Evolutionary conservation across 2,888 invertebrate species (phyloP), one percentile per base, ranked within the genome.

Genomic region (Drosophila tanythrix): DNA sequence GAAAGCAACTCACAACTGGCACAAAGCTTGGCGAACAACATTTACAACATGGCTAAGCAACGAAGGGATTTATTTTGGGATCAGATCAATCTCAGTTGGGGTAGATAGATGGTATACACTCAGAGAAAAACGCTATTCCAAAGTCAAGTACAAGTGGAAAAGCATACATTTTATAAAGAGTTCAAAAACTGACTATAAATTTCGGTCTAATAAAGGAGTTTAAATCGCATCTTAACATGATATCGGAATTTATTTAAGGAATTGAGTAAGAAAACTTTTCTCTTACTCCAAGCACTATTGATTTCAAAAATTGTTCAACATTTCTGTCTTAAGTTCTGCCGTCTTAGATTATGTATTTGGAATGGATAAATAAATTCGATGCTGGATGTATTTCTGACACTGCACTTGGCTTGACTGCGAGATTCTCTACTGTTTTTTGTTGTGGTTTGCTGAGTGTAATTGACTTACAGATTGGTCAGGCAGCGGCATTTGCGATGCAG

Each of bases 401-500:
- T 31, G 21, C 21, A 52, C 15, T 36, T 55, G 35, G 0, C 10
- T 53, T 33, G 50, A 10, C 25, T 25, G 15, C 52, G 13, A 15
- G 8, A 6, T 25, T 35, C 21, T 53, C 35, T 7, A 46, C 25
- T 25, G 21, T 46, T 36, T 27, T 51, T 11, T 3, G 21, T 21
- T 3, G 33, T 36, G 27, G 4, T 55, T 36, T 18, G 21, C 4
- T 27, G 25, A 36, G 35, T 36, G 55, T 55, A 11, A 11, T 27
- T 1, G 43, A 94, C 94, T 94, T 93, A 94, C 94, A 95, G 89
- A 92, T 95, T 94, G 29, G 94, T 94, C 68, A 95, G 91, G 83
- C 94, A 94, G 79, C 94, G 93, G 84, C 94, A 94, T 83, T 94
- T 94, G 75, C 94, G 92, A 83, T 94, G 94, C 76, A 95, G 91